Evolutionary conservation across 2,113 vertebrate genomes (phyloP).

Genomic region (Cathartes aura): DNA sequence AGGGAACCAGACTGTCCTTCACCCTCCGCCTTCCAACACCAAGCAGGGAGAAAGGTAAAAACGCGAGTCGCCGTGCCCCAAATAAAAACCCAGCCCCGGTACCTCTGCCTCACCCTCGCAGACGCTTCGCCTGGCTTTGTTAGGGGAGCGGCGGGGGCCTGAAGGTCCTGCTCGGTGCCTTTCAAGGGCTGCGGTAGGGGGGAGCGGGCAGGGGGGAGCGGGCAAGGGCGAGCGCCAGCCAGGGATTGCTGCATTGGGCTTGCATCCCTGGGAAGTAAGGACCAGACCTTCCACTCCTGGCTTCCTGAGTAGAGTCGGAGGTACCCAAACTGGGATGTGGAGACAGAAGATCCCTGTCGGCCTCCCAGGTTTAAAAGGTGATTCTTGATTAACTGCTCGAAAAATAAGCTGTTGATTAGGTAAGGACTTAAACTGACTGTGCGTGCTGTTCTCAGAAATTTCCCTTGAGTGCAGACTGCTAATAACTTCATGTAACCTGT

Average conservation of each 20-base stretch:
- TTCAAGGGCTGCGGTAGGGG: background rate
- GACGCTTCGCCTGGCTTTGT: background rate
- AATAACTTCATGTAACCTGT: background rate
- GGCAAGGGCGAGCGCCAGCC: background rate
- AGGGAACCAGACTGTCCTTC: slow-evolving; percentile 94
- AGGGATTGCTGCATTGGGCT: background rate
- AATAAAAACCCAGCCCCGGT: background rate
- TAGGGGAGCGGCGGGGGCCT: background rate
- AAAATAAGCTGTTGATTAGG: background rate
- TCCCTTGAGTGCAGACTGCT: background rate
- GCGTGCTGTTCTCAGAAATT: background rate
- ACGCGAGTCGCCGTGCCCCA: background rate
- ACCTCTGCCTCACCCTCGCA: background rate
- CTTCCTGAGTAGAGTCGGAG: background rate
- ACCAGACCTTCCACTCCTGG: background rate
- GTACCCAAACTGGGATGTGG: background rate
- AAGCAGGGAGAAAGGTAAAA: slow-evolving; percentile 88
- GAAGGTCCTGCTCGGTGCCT: background rate
- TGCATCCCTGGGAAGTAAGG: background rate
- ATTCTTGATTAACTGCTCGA: background rate
- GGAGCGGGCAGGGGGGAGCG: background rate
- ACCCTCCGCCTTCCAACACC: slow-evolving; percentile 88
- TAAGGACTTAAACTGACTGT: background rate
- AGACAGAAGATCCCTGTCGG: background rate
- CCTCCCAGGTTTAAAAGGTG: background rate